Evolutionary conservation across 2,888 invertebrate species (phyloP).

Genomic region (Phragmatobia fuliginosa): DNA sequence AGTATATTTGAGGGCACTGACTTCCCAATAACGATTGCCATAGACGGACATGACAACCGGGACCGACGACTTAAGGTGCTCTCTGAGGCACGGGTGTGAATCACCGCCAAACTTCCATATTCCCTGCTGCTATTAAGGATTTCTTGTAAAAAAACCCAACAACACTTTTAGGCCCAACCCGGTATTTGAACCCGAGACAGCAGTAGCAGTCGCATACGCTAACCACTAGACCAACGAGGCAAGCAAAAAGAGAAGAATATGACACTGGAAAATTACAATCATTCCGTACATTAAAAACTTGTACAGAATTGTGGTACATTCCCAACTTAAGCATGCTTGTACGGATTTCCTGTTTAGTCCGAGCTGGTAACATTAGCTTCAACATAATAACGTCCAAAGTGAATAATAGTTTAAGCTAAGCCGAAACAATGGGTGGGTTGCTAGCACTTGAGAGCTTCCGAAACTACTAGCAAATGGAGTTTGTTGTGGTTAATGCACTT

Average conservation of each 20-base stretch:
- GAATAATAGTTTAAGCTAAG: constrained; percentile 2
- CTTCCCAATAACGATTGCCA: no score
- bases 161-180: no score
- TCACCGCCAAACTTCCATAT: no score
- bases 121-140: no score
- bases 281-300: background rate
- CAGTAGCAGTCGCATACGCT: no score
- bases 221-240: no score
- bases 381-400: constrained; percentile 6
- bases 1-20: no score
- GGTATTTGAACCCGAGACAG: no score
- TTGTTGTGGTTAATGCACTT: background rate
- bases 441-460: background rate
- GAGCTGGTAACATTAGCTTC: constrained; percentile 5
- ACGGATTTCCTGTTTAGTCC: constrained; percentile 1
- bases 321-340: constrained; percentile 3
- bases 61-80: no score
- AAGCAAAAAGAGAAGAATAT: background rate
- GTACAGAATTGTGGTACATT: background rate
- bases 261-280: background rate
- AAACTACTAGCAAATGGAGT: background rate
- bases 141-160: no score
- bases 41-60: no score
- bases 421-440: constrained; percentile 4
- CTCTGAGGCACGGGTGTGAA: no score